phyloP scores from a whole-genome alignment of 2,113 vertebrate genomes.

The Hydrochoerus hydrochaeris region DNA sequence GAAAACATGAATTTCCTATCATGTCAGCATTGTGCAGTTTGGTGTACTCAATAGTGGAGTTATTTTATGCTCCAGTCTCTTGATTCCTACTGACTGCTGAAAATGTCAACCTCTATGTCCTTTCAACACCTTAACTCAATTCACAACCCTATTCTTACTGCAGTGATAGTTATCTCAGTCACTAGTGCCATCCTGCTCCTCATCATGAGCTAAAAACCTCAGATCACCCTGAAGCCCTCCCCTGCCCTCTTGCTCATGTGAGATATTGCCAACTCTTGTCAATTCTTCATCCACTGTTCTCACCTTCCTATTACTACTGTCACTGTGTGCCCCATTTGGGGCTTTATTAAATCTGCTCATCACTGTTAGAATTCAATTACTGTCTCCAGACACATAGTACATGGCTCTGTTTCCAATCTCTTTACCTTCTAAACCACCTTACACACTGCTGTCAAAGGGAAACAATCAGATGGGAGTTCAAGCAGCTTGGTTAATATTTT shows the following conservation, averaged over 20 bases:
- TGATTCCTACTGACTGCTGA: neutral
- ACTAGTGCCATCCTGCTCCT: neutral
- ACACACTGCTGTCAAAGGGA: neutral
- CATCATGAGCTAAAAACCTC: neutral
- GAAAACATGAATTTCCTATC: slow-evolving; percentile 54
- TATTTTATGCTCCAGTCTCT: neutral
- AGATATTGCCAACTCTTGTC: neutral
- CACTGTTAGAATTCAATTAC: slow-evolving; percentile 57
- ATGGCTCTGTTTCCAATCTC: neutral
- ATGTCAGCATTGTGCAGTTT: neutral
- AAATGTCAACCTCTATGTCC: slow-evolving; percentile 39
- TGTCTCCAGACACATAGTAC: neutral
- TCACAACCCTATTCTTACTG: neutral
- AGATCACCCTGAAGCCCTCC: neutral
- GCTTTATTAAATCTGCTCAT: slow-evolving; percentile 50
- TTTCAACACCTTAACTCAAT: slow-evolving; percentile 53
- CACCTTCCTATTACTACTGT: slow-evolving; percentile 36
- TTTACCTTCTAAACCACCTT: neutral
- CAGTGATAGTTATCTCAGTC: slow-evolving; percentile 1
- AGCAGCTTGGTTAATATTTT: neutral
- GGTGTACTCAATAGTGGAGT: neutral
- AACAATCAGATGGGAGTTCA: neutral
- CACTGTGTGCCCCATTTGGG: neutral
- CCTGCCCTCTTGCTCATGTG: too few species aligned
- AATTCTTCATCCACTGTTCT: neutral